These are phyloP conservation scores for Chelonoidis abingdonii DNA, from an alignment of 2,113 vertebrate species.

Conservation along the genomic window DNA sequence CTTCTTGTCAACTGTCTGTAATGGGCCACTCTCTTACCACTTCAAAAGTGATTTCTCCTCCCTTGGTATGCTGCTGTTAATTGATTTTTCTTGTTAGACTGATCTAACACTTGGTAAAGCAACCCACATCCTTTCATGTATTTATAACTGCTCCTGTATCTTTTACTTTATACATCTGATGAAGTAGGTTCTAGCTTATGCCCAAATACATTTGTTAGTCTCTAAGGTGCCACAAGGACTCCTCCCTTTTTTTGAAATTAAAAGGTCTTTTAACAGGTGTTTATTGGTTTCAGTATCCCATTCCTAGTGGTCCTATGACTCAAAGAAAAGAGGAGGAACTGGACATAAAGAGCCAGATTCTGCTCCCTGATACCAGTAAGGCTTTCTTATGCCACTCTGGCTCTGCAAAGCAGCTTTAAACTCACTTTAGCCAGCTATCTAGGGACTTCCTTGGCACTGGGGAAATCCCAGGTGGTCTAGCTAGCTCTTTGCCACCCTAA, in stretches of 20 bases:
- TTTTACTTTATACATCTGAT: no score
- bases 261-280: not conserved
- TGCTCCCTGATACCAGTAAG: not conserved
- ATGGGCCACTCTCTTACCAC: no score
- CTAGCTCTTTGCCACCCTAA: not conserved
- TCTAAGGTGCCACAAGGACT: no score
- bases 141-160: no score
- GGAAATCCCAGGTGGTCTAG: not conserved
- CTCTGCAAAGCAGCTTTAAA: not conserved
- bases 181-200: no score
- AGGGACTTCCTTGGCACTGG: rapidly evolving
- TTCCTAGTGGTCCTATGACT: not conserved
- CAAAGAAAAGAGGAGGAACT: not conserved
- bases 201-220: no score
- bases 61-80: no score
- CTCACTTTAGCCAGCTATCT: not conserved
- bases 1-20: no score
- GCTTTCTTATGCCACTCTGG: not conserved
- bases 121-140: no score
- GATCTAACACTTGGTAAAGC: no score
- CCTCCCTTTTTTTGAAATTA: not conserved
- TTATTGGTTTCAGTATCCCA: not conserved
- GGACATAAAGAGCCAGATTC: rapidly evolving
- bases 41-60: no score
- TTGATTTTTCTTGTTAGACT: no score